Evolutionary conservation across 2,888 invertebrate genomes (phyloP).

Genomic region (Allacma fusca): DNA sequence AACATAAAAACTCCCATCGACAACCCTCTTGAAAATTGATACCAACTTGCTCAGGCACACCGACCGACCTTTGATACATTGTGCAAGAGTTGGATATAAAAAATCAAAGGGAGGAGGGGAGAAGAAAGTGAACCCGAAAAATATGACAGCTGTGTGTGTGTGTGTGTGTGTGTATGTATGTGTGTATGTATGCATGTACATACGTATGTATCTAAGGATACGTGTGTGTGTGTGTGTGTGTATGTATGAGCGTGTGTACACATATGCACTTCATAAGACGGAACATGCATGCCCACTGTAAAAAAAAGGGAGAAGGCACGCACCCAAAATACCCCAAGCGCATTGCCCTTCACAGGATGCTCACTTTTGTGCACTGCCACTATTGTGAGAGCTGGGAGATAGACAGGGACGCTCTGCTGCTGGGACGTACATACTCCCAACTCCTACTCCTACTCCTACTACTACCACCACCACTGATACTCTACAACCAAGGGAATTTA

Average conservation of each 20-base stretch:
- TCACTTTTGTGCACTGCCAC: too few relatives aligned
- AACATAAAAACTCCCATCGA: not conserved
- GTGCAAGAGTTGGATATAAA: conserved; percentile 1
- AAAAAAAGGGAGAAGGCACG: too few relatives aligned
- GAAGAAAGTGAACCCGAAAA: not conserved
- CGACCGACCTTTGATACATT: not conserved
- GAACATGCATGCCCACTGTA: too few relatives aligned
- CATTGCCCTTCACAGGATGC: too few relatives aligned
- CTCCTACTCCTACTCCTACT: not conserved
- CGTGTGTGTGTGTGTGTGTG: not conserved
- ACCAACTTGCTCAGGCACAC: conserved; percentile 1
- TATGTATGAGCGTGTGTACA: not conserved
- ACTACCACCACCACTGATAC: not conserved
- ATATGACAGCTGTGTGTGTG: not conserved
- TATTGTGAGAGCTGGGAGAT: too few relatives aligned
- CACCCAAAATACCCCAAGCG: too few relatives aligned
- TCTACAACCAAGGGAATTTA: conserved; percentile 55
- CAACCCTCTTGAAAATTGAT: conserved; percentile 10
- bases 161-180: not conserved
- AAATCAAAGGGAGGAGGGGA: conserved; percentile 3
- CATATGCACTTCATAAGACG: too few relatives aligned
- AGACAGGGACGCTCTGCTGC: too few relatives aligned
- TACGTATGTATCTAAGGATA: too few relatives aligned
- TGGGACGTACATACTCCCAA: not conserved
- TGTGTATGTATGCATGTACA: too few relatives aligned